Base-by-base conservation (phyloP, 92 coral and sea anemone genomes). In the Phymanthus crucifer region DNA sequence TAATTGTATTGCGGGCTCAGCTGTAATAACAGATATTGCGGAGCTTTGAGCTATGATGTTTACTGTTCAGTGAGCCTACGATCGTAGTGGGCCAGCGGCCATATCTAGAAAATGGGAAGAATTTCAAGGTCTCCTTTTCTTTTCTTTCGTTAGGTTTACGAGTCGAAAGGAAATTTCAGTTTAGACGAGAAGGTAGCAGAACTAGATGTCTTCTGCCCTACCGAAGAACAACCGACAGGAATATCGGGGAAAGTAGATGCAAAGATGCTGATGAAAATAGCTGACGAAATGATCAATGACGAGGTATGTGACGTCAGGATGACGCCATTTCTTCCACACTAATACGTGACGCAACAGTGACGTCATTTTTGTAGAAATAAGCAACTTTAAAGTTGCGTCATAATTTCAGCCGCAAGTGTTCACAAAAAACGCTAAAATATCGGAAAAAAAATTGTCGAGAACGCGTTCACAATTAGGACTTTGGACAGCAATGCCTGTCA, bases 161-260 rank as follows among this genome's bases (percentile, higher is more conserved):
- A 70, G 12, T 48, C 78, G 11, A 81, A 73, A 71, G 88, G 88
- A 29, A 79, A 79, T 66, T 78, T 88, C 34, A 81, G 84, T 71
- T 71, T 88, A 54, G 90, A 90, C 57, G 92, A 74, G 12, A 88
- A 92, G 57, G 77, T 92, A 9, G 97, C 91, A 0, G 97, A 92
- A 80, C 83, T 92, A 47, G 84, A 87, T 34, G 79, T 84, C 67
- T 87, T 81, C 73, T 92, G 90, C 61, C 97, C 97, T 40, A 93
- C 87, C 69, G 88, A 88, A 69, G 87, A 86, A 72, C 84, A 92
- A 70, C 90, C 90, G 0, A 84, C 78, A 8, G 71, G 83, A 40
- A 77, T 74, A 19, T 6, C 71, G 40, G 74, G 81, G 26, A 23
- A 75, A 14, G 33, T 78, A 72, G 80, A 61, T 36, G 70, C 75